Conservation (phyloP, 2,797 vertebrate species). For the Morelia viridis region DNA sequence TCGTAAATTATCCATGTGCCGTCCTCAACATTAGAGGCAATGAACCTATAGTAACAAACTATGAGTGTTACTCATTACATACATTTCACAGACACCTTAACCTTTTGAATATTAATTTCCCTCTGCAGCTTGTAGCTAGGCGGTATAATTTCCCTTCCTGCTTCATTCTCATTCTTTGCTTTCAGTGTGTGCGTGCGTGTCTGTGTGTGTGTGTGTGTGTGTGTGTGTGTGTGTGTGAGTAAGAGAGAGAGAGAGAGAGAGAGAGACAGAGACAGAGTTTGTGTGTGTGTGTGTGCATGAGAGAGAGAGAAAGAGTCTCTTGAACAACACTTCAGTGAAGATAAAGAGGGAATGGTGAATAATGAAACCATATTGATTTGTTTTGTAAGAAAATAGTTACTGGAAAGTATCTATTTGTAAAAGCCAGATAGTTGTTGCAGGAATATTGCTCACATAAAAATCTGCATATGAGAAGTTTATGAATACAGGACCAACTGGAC, state of each 20-base stretch:
- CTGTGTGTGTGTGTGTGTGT: no score
- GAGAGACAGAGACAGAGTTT: neutral
- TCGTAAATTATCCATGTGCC: conserved; percentile 94
- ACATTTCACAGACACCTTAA: conserved; percentile 91
- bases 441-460: conserved; percentile 43
- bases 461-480: conserved; percentile 40
- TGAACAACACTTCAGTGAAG: conserved; percentile 58
- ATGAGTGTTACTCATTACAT: conserved; percentile 93
- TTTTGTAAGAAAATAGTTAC: conserved; percentile 54
- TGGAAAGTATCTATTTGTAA: conserved; percentile 34
- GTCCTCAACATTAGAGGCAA: conserved; percentile 89
- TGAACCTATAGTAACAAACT: conserved; percentile 96
- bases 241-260: neutral
- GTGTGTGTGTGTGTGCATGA: neutral
- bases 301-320: conserved; percentile 21
- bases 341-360: conserved; percentile 48
- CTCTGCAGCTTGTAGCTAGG: conserved; percentile 74
- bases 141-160: conserved; percentile 67
- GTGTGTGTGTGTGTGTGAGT: neutral
- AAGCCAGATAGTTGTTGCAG: conserved; percentile 49
- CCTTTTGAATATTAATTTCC: conserved; percentile 93
- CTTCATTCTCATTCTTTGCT: conserved; percentile 61
- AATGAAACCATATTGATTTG: conserved; percentile 63
- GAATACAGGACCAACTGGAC: conserved; percentile 26
- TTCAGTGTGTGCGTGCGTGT: conserved; percentile 22